Evolutionary conservation across 2,113 vertebrate genomes (phyloP), one percentile per base, ranked within the genome.

Genomic region (Melanostigma gelatinosum): DNA sequence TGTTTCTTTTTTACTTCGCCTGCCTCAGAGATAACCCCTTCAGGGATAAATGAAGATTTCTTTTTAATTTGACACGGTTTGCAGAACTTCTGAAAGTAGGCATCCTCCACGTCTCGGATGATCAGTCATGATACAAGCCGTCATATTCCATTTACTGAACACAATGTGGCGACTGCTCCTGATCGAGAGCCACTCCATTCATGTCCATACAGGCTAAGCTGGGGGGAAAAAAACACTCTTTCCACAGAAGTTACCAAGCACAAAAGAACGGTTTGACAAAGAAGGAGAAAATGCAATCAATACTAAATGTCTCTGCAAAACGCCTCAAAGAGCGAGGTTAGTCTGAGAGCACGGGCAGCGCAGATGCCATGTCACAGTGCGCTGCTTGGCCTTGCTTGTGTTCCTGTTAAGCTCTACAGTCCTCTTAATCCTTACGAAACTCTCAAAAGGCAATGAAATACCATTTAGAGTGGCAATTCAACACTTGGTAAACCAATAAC

Each of bases 401-500:
- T 81, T 86, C 86, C 77, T 67, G 60, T 82, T 85, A 77, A 88
- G 88, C 86, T 83, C 83, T 73, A 78, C 75, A 85, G 69, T 90
- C 88, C 77, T 85, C 75, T 83, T 88, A 91, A 91, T 88, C 90
- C 88, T 91, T 4, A 86, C 54, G 46, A 84, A 91, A 79, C 71
- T 80, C 67, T 85, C 78, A 70, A 86, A 91, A 86, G 66, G 84
- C 90, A 89, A 91, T 77, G 58, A 78, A 92, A 91, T 32, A 66
- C 85, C 69, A 91, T 90, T 92, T 89, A 83, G 89, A 85, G 88
- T 87, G 75, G 86, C 87, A 92, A 93, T 91, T 86, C 75, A 77
- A 85, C 83, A 88, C 77, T 73, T 75, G 29, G 73, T 80, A 61
- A 85, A 80, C 85, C 85, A 86, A 86, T 86, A 88, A 77, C 67